Percentiles rank a stretch among this genome's conserved stretches.
phyloP scores from a whole-genome alignment of 2,888 invertebrate species.

The Platycheirus rosarum region DNA sequence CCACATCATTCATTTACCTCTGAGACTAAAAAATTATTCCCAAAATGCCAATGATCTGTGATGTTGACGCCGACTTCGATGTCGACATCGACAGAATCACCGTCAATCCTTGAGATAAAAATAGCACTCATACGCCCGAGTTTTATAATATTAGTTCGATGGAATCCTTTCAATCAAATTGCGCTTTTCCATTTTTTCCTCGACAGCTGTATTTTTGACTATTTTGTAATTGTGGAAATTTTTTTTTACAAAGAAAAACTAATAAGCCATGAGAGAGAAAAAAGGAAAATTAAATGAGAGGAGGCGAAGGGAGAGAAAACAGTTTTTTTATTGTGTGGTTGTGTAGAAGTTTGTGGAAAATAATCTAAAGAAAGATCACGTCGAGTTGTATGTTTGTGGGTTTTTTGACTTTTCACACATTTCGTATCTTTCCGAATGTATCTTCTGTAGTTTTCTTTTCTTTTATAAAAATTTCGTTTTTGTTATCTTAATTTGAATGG shows the following conservation, averaged over 20 bases:
- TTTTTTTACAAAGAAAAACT: slow-evolving; percentile 5
- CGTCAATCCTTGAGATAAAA: slow-evolving; percentile 30
- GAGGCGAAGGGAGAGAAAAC: slow-evolving; percentile 9
- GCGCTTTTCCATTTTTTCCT: neutral
- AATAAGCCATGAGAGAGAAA: slow-evolving; percentile 1
- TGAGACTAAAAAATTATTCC: slow-evolving; percentile 30
- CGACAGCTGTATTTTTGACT: neutral
- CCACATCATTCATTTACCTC: slow-evolving; percentile 10
- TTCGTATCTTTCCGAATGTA: slow-evolving; percentile 18
- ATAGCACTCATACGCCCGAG: slow-evolving; percentile 63
- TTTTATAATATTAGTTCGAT: slow-evolving; percentile 26
- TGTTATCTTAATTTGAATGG: slow-evolving; percentile 18
- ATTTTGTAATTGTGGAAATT: slow-evolving; percentile 20
- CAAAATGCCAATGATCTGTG: slow-evolving; percentile 38
- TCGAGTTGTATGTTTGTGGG: no score
- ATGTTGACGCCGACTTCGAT: no score
- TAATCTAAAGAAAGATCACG: slow-evolving; percentile 44
- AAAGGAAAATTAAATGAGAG: slow-evolving; percentile 1
- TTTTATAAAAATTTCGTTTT: neutral
- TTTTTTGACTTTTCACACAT: slow-evolving; percentile 12
- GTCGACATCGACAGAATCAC: neutral
- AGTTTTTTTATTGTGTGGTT: slow-evolving; percentile 9
- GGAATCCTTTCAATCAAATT: slow-evolving; percentile 27
- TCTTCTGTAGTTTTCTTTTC: neutral
- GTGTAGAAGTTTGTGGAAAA: slow-evolving; percentile 17